Base-by-base conservation (phyloP, 2,113 vertebrate species). In the Morone saxatilis region DNA sequence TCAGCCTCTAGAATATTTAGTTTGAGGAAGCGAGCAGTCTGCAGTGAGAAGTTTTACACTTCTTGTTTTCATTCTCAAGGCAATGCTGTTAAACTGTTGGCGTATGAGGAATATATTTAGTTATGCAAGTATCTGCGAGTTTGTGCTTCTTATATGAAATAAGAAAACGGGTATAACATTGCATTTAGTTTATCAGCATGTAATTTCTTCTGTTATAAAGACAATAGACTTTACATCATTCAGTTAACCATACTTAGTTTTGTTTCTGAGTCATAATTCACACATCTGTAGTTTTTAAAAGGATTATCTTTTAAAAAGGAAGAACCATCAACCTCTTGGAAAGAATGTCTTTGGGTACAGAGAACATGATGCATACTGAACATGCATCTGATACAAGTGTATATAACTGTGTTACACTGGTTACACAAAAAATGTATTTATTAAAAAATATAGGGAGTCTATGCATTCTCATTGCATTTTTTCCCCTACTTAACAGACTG, bases 371-470 rank as follows among this genome's bases (percentile, higher is more conserved):
- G 59, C 72, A 67, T 70, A 80, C 41, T 43, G 31, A 76, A 48
- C 51, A 51, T 65, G 57, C 16, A 61, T 56, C n/a, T 61, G 13
- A 71, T 69, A 40, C 7, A 74, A 51, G 57, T 59, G 71, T 60
- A 51, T 14, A 71, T 75, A 82, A 83, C 60, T 70, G 40, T 85
- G 70, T 84, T 41, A 38, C 54, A 50, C 22, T 70, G 25, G 70
- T 77, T 90, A 70, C 83, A 90, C 72, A 93, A 63, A 91, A 89
- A 31, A 93, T 85, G 81, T 84, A 93, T 99, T 98, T 98, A 98
- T 96, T 97, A 97, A 98, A 98, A 97, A 97, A 97, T 96, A 97
- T 94, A 91, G 75, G 91, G 95, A 93, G 76, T 95, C 94, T 96
- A 94, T 96, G 95, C 94, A 95, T 96, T 96, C 95, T 94, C 95